phyloP scores from a whole-genome alignment of 2,797 vertebrate species.

The Ctenosaura bakeri region DNA sequence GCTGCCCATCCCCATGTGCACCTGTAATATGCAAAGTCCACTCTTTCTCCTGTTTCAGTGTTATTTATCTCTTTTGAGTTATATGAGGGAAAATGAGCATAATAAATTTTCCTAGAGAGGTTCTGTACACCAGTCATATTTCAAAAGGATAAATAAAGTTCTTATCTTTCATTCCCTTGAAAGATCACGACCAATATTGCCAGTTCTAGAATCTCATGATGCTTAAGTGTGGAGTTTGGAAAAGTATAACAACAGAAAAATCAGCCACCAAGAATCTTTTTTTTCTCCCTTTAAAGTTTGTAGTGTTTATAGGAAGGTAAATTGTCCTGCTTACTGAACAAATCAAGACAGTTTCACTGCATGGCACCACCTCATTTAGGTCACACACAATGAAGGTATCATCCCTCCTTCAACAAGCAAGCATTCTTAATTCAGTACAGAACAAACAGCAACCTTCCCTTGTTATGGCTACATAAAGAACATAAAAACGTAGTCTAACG shows the following conservation, averaged over 20 bases:
- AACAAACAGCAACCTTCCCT: not conserved
- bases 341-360: not conserved
- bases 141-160: not conserved
- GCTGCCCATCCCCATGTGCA: not conserved
- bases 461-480: not conserved
- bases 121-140: not conserved
- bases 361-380: not conserved
- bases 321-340: not conserved
- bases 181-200: not conserved
- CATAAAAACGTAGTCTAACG: not conserved
- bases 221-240: not conserved
- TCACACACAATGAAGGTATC: not conserved
- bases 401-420: slow-evolving; percentile 1
- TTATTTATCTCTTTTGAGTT: not conserved
- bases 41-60: not conserved
- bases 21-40: not conserved
- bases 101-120: not conserved
- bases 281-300: too few species aligned
- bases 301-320: not conserved
- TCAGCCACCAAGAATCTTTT: not conserved
- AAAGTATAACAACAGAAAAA: not conserved
- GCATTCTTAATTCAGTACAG: not conserved
- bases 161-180: not conserved
- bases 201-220: not conserved
- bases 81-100: not conserved